Conservation (phyloP, 2,888 invertebrate species). For the Thyatira batis region DNA sequence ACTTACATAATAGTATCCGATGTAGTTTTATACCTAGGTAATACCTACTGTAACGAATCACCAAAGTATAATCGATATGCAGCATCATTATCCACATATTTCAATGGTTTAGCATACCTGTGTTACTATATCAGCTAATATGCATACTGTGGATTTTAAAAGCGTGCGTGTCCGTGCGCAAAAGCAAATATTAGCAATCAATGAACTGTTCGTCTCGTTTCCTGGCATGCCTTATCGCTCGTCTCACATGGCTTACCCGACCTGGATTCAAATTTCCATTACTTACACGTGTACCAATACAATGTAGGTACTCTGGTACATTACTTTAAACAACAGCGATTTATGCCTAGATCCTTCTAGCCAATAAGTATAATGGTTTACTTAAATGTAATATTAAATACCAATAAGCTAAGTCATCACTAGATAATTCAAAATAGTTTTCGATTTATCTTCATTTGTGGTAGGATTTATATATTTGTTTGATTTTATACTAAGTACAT, state of each 20-base stretch:
- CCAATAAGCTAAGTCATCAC: no score
- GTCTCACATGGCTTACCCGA: constrained; percentile 24
- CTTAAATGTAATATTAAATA: neutral
- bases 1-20: no score
- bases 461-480: no score
- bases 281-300: constrained; percentile 23
- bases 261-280: constrained; percentile 35
- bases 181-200: constrained; percentile 35
- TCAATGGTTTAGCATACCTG: neutral
- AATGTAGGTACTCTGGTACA: constrained; percentile 12
- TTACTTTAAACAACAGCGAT: constrained; percentile 5
- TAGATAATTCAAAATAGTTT: no score
- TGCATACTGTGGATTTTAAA: neutral
- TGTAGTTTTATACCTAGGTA: no score
- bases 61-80: neutral
- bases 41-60: neutral
- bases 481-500: no score
- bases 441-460: no score
- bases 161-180: constrained; percentile 9
- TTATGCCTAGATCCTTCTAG: neutral
- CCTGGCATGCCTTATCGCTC: constrained; percentile 58
- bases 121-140: neutral
- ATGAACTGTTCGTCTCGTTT: constrained; percentile 33
- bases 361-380: no score
- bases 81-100: neutral